phyloP scores from a whole-genome alignment of 2,797 vertebrate genomes.

The Gila robusta region DNA sequence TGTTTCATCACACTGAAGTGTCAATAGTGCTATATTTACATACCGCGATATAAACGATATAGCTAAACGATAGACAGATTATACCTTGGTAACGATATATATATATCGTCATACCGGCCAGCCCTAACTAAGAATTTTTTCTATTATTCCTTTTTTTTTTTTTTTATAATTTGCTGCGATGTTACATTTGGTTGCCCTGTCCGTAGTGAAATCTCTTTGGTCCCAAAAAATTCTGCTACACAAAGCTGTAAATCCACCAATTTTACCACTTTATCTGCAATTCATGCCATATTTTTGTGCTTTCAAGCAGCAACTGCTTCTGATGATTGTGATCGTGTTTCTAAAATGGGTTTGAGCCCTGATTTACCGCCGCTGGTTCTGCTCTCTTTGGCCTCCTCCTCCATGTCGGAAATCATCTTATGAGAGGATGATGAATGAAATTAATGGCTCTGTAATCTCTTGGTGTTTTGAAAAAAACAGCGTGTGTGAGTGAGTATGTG shows the following conservation, averaged over 20 bases:
- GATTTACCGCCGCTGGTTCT: constrained; percentile 45
- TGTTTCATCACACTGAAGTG: no score
- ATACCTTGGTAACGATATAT: no score
- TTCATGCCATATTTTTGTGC: neutral
- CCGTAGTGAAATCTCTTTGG: neutral
- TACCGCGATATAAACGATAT: no score
- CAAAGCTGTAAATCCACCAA: no score
- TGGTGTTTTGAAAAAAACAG: constrained; percentile 21
- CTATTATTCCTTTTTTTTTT: no score
- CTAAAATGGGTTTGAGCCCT: constrained; percentile 24
- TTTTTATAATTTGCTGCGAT: neutral
- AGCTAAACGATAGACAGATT: no score
- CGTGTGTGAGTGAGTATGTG: constrained; percentile 19
- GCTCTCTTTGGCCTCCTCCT: constrained; percentile 22
- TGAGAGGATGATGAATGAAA: constrained; percentile 54
- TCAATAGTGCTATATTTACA: no score
- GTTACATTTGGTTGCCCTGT: neutral
- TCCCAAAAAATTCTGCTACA: neutral
- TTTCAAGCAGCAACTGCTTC: constrained; percentile 20
- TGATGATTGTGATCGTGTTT: constrained; percentile 28
- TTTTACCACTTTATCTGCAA: neutral
- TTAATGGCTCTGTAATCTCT: constrained; percentile 57
- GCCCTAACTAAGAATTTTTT: no score
- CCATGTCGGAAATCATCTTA: constrained; percentile 45
- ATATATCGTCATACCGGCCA: no score